Base-by-base conservation (phyloP, 2,113 vertebrate genomes). In the Amphiprion ocellaris region DNA sequence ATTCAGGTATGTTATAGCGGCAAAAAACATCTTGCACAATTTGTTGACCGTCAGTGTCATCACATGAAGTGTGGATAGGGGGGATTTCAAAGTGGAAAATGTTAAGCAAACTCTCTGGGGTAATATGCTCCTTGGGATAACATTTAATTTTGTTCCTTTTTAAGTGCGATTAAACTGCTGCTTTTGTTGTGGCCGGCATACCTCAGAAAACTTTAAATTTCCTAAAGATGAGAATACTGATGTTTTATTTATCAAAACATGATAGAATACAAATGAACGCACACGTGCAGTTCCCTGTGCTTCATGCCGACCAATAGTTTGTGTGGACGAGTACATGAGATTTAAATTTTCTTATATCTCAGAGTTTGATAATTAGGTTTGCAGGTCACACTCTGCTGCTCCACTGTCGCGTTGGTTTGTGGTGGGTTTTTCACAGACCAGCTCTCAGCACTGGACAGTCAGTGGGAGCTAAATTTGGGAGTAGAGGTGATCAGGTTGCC, bases 401-500 rank as follows among this genome's bases (percentile, higher is more conserved):
- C 53, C 55, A 5, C 46, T 69, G 55, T 41, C 1, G 44, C 54
- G 60, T 54, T 73, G 76, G 28, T 85, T 80, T 75, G 73, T 56
- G 68, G 60, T 80, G 79, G 77, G 72, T 59, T 85, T 69, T 86
- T 86, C 79, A 55, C 72, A 75, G 84, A 72, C 64, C 73, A 65
- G 75, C 88, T 87, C 88, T 87, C 87, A 90, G 94, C 90, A 58
- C 94, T 81, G 62, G 90, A 69, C 79, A 77, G 84, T 74, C 94
- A 88, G 85, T 90, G 79, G 91, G 93, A 49, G 95, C 97, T 95
- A 94, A 93, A 93, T 95, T 94, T 94, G 93, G 94, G 59, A 82
- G 33, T 23, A 73, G 84, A 77, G 72, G 87, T 83, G 95, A 96
- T 99, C 97, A 85, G 64, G 94, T 99, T 99, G 89, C 95, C 81